These are phyloP conservation scores for Agapornis canus DNA, from an alignment of 2,797 vertebrate species.

Conservation along the genomic window DNA sequence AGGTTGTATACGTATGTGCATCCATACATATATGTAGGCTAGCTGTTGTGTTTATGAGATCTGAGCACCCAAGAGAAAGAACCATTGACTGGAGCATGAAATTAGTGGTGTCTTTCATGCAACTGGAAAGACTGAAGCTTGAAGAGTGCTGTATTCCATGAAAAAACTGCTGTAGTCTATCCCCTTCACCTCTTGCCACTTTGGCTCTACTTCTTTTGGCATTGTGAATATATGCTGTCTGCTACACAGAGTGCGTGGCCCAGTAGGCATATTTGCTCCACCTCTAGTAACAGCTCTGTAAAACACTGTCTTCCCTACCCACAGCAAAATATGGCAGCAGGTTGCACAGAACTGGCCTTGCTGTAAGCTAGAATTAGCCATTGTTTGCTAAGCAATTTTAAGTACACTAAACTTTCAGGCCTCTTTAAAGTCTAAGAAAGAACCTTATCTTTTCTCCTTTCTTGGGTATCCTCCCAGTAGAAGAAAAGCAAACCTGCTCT, in stretches of 20 bases:
- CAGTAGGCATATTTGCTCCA: neutral
- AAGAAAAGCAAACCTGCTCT: neutral
- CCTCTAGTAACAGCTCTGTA: neutral
- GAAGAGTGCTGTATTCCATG: neutral
- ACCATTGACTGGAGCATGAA: neutral
- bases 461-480: neutral
- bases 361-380: neutral
- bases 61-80: neutral
- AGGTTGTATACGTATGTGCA: rapidly evolving
- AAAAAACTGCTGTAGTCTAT: neutral
- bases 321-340: neutral
- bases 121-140: neutral
- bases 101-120: neutral
- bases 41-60: neutral
- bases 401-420: slow-evolving; percentile 15
- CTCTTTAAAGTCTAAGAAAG: neutral
- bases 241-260: neutral
- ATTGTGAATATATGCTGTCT: neutral
- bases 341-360: neutral
- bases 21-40: neutral
- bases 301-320: neutral
- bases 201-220: neutral
- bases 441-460: neutral
- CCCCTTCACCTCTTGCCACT: neutral
- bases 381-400: slow-evolving; percentile 36